phyloP scores from a whole-genome alignment of 2,888 invertebrate genomes.

The Patella pellucida region DNA sequence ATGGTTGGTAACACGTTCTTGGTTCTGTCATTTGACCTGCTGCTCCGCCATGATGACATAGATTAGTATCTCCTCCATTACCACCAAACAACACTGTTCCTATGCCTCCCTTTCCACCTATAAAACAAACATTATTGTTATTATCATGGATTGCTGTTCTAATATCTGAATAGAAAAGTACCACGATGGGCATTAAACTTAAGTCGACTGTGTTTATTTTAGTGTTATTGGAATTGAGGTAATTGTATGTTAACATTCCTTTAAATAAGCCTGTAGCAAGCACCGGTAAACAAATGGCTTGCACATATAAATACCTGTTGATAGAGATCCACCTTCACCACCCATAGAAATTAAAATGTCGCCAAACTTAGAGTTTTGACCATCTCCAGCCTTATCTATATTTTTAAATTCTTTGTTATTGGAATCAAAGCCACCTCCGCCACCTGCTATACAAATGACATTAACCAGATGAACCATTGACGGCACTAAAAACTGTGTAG shows the following conservation, averaged over 20 bases:
- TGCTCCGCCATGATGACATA: slow-evolving; percentile 36
- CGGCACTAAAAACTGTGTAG: slow-evolving; percentile 34
- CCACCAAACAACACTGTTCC: slow-evolving; percentile 34
- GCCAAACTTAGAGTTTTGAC: slow-evolving; percentile 35
- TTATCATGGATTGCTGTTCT: no score
- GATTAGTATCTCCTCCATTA: slow-evolving; percentile 25
- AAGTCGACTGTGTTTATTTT: no score
- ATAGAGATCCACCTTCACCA: slow-evolving; percentile 31
- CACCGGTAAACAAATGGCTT: no score
- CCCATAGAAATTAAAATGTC: slow-evolving; percentile 35
- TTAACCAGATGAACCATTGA: slow-evolving; percentile 29
- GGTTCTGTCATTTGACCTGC: slow-evolving; percentile 31
- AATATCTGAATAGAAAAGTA: no score
- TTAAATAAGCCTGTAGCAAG: no score
- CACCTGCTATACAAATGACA: slow-evolving; percentile 39
- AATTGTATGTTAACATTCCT: no score
- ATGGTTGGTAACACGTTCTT: slow-evolving; percentile 22
- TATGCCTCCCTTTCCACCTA: slow-evolving; percentile 35
- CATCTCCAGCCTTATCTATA: slow-evolving; percentile 31
- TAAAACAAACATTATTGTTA: not conserved
- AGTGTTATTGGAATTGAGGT: no score
- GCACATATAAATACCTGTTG: no score
- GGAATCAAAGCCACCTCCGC: slow-evolving; percentile 38
- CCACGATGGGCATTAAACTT: no score
- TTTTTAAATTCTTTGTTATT: slow-evolving; percentile 15